These are phyloP conservation scores for Entomobrya multifasciata DNA, from an alignment of 2,888 invertebrate species.

Conservation along the genomic window DNA sequence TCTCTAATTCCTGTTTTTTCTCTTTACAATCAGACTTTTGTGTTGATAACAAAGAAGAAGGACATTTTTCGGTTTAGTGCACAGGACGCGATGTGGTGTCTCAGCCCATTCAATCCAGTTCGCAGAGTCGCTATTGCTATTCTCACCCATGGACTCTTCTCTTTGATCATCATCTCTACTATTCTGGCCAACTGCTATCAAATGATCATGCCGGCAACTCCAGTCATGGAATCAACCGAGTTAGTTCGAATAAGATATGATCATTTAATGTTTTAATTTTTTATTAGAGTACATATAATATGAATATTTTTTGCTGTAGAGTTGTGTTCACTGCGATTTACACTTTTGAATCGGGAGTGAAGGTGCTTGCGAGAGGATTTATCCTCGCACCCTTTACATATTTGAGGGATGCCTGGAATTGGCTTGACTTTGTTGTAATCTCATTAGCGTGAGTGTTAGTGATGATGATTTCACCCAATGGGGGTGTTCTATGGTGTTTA, in stretches of 20 bases:
- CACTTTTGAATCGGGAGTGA: too few species aligned
- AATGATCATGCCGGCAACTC: slow-evolving; percentile 98
- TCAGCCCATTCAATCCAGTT: slow-evolving; percentile 91
- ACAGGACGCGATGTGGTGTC: slow-evolving; percentile 95
- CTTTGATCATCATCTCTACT: slow-evolving; percentile 95
- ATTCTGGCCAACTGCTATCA: slow-evolving; percentile 99
- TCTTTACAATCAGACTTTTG: slow-evolving; percentile 91
- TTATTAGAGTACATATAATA: too few species aligned
- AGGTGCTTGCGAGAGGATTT: too few species aligned
- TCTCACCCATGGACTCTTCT: slow-evolving; percentile 98
- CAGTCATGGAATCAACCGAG: slow-evolving; percentile 98
- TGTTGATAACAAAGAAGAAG: slow-evolving; percentile 98
- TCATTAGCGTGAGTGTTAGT: not conserved
- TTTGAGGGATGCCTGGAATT: too few species aligned
- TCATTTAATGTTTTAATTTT: too few species aligned
- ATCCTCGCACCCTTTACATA: too few species aligned
- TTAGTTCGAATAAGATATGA: too few species aligned
- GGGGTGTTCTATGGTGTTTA: too few species aligned
- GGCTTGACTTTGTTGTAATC: not conserved
- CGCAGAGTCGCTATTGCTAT: slow-evolving; percentile 84
- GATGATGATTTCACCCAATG: too few species aligned
- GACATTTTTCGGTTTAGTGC: slow-evolving; percentile 99
- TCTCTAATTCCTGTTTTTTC: not conserved
- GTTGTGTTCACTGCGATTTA: too few species aligned
- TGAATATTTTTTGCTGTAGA: too few species aligned